Evolutionary conservation across 1,140 invertebrate genomes (phyloP), one percentile per base, ranked within the genome.

Genomic region (Trichomalopsis sarcophagae): DNA sequence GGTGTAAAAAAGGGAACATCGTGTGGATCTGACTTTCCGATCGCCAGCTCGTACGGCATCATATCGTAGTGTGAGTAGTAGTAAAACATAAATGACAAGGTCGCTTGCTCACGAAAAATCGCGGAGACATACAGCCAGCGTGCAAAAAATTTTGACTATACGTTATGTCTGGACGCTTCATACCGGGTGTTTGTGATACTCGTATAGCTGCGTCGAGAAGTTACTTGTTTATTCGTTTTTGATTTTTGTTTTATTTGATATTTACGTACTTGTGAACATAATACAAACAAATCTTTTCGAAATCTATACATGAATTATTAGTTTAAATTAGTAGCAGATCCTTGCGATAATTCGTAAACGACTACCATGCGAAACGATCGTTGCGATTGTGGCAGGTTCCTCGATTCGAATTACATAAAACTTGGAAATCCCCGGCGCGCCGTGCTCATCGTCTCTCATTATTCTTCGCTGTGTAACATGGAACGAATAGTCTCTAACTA

Each of bases 391-490:
- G 36, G 33, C 11, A 79, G 40, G 4, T 9, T 10, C 2, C n/a
- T 17, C n/a, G 2, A 40, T 40, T 21, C 0, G 21, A 47, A 81
- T 81, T 81, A 47, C 36, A 71, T 69, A 81, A 81, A 71, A 69
- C 36, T 44, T 69, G n/a, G 30, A 81, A 81, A 40, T 21, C n/a
- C 33, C 4, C 36, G 33, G 0, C 33, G 33, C 23, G 6, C n/a
- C 27, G 23, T 30, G 23, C 75, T 69, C 27, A 69, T 71, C 33
- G 69, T 71, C 69, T 33, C 69, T 71, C 27, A 71, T 30, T 71
- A 71, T 71, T 71, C 0, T 71, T 33, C 23, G 27, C 69, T 30
- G 69, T 30, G 11, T 62, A 62, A n/a, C 21, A 7, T n/a, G 6
- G 17, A 62, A 71, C 10, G 14, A 71, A 66, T 9, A 17, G 1